Evolutionary conservation across 2,797 vertebrate genomes (phyloP).

Genomic region (Liparis tanakae): DNA sequence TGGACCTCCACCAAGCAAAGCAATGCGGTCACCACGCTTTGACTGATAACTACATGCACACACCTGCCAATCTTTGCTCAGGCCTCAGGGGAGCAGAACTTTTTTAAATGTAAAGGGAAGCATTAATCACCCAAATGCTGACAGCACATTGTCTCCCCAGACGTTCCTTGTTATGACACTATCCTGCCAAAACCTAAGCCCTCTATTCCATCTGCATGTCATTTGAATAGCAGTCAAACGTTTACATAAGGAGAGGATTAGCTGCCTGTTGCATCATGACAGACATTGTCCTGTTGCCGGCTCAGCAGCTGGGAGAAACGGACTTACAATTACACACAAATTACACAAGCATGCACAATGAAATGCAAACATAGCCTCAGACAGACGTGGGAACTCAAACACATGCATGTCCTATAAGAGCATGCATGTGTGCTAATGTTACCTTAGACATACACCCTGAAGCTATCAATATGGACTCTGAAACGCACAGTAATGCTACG

Average conservation of each 20-base stretch:
- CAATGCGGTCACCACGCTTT: slow-evolving; percentile 45
- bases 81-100: slow-evolving; percentile 11
- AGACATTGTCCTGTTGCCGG: slow-evolving; percentile 62
- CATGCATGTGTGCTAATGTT: background rate
- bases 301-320: slow-evolving; percentile 54
- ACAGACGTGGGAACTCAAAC: slow-evolving; percentile 2
- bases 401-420: background rate
- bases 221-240: slow-evolving; percentile 74
- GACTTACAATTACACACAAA: slow-evolving; percentile 40
- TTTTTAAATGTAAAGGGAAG: slow-evolving; percentile 32
- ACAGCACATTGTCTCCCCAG: slow-evolving; percentile 55
- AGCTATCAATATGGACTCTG: slow-evolving; percentile 8
- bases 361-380: slow-evolving; percentile 24
- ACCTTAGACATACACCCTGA: background rate
- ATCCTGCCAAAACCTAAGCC: slow-evolving; percentile 66
- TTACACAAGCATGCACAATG: slow-evolving; percentile 37
- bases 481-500: background rate
- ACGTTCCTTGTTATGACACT: slow-evolving; percentile 61
- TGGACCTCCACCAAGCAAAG: background rate
- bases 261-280: slow-evolving; percentile 70
- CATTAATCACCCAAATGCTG: slow-evolving; percentile 64
- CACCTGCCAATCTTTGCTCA: slow-evolving; percentile 25
- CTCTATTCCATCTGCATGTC: slow-evolving; percentile 70
- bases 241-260: slow-evolving; percentile 79
- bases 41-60: slow-evolving; percentile 19